Base-by-base conservation (phyloP, 2,113 vertebrate genomes). In the Bucco capensis region DNA sequence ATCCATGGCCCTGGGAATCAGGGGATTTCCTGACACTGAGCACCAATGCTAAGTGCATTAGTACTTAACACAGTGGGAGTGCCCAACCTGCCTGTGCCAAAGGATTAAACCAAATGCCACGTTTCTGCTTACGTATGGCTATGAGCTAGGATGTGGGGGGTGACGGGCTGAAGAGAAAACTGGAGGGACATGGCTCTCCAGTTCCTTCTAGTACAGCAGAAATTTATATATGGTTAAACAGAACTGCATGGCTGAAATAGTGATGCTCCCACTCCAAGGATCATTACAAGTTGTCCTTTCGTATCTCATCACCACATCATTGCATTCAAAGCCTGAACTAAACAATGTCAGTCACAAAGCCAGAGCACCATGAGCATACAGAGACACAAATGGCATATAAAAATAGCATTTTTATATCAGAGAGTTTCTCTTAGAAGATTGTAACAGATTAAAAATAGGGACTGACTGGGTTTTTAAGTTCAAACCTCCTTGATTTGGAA, bases 1-100 rank as follows among this genome's bases (percentile, higher is more conserved):
- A n/a, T 67, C 54, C 37, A 10, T 31, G 50, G 69, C 65, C 87
- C 66, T 24, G 14, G 86, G 82, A 89, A 81, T 1, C 2, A 6
- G 82, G 33, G 71, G 71, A 90, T 92, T 96, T 96, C 76, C 85
- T 96, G 91, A 94, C 82, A 91, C 54, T 81, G 79, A 90, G 82
- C 56, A 84, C 51, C 74, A 58, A 86, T 2, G 21, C 25, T 37
- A 49, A 77, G 42, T 87, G 77, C 64, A 54, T 93, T 77, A 76
- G 72, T 69, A 79, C 77, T 94, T 89, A 73, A 69, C 54, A 51
- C 57, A 62, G 64, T 90, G 85, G 90, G 84, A 91, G 86, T 83
- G 77, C 82, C 92, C 33, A 66, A 86, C 83, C 73, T 86, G 92
- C 73, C 89, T 71, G 71, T 86, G 73, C 89, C 95, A 91, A 88